Conservation (phyloP, 2,113 vertebrate genomes). For the Motacilla tschutschensis region DNA sequence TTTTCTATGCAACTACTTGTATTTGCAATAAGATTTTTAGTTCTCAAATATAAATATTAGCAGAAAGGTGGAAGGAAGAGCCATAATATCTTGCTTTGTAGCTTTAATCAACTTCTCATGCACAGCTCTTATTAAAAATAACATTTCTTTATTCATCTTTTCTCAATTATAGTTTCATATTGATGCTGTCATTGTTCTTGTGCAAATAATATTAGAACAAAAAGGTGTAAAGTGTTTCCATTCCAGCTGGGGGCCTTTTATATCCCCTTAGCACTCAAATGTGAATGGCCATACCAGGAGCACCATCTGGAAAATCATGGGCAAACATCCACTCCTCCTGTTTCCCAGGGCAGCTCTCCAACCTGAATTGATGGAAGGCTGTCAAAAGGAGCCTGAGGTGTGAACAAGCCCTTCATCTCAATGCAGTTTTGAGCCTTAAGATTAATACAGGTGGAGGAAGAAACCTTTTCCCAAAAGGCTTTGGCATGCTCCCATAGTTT, state of each 20-base stretch:
- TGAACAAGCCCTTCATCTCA: background rate
- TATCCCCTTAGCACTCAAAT: background rate
- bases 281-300: background rate
- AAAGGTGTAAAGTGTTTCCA: background rate
- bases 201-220: background rate
- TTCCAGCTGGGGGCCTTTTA: background rate
- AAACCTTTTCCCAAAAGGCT: background rate
- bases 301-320: accelerated
- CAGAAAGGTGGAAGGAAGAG: background rate
- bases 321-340: background rate
- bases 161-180: background rate
- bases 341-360: background rate
- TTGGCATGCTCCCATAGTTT: background rate
- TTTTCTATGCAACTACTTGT: background rate
- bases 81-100: background rate
- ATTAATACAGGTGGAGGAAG: background rate
- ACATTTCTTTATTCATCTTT: background rate
- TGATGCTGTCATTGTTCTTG: background rate
- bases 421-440: background rate
- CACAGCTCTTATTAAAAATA: background rate
- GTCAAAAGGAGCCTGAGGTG: background rate
- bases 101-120: background rate
- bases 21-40: background rate
- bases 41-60: background rate
- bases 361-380: background rate